Percentiles rank a stretch among this genome's conserved stretches.
Conservation (phyloP, 2,113 vertebrate genomes). For the Ursus arctos region DNA sequence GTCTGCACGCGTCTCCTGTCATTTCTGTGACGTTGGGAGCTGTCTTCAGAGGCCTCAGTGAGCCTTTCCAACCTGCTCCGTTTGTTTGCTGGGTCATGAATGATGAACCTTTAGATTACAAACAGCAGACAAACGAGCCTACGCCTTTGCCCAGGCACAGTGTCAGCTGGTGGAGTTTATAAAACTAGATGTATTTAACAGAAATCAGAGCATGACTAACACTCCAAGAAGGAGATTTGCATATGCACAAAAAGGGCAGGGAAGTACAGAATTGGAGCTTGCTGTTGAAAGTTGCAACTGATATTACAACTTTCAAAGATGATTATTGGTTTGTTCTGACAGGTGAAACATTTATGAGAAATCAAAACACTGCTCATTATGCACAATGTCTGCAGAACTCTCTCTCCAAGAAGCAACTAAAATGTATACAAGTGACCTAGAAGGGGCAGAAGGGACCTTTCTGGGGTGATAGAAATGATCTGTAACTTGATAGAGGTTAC, state of each 20-base stretch:
- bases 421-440: neutral
- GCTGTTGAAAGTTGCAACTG: neutral
- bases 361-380: constrained; percentile 7
- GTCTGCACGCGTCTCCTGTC: neutral
- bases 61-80: neutral
- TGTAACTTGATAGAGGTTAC: neutral
- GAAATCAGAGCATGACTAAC: constrained; percentile 57
- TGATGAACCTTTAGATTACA: neutral
- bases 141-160: neutral
- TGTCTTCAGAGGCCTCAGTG: neutral
- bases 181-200: constrained; percentile 27
- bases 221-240: constrained; percentile 22
- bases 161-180: neutral
- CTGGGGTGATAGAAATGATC: neutral
- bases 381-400: constrained; percentile 31
- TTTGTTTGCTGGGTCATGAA: neutral
- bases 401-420: neutral
- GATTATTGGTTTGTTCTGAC: constrained; percentile 47
- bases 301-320: constrained; percentile 28
- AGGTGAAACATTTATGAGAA: constrained; percentile 43
- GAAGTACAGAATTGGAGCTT: constrained; percentile 28
- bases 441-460: neutral
- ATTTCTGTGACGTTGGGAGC: neutral
- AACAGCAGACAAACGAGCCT: neutral
- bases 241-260: constrained; percentile 18